These are phyloP conservation scores for Bombus terrestris DNA, from an alignment of 1,140 invertebrate species.

Conservation along the genomic window DNA sequence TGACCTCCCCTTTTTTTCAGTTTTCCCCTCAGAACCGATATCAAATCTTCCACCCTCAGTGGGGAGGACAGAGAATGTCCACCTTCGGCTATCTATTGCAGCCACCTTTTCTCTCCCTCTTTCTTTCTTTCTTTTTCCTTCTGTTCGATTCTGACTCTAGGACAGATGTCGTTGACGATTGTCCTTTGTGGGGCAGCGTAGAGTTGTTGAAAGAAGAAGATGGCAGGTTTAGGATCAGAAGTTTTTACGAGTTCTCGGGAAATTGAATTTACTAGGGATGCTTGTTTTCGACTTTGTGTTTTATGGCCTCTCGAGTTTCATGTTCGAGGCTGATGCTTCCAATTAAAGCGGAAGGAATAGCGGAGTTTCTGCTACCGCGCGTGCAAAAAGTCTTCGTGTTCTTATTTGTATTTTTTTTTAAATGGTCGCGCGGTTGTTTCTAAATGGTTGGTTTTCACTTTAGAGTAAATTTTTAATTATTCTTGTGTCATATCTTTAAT, in stretches of 20 bases:
- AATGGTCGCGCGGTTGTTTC: not conserved
- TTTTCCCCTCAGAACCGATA: constrained; percentile 25
- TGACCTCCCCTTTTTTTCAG: constrained; percentile 45
- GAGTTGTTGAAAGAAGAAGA: not conserved
- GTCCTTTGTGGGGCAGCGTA: too few species aligned
- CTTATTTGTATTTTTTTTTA: not conserved
- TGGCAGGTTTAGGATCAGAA: not conserved
- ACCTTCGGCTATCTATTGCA: not conserved
- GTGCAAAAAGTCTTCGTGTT: not conserved
- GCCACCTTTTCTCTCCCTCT: not conserved
- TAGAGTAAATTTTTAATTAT: not conserved
- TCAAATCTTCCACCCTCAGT: not conserved
- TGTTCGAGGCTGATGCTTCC: not conserved
- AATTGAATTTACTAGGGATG: not conserved
- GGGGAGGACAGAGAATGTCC: not conserved
- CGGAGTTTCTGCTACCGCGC: not conserved
- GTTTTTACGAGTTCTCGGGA: constrained; percentile 11
- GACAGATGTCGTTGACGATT: not conserved
- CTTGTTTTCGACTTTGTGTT: not conserved
- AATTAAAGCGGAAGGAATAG: constrained; percentile 1
- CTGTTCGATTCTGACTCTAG: not conserved
- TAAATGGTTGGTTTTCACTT: too few species aligned
- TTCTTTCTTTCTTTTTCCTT: not conserved
- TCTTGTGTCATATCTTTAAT: not conserved
- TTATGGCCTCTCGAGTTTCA: not conserved